Evolutionary conservation across 2,888 invertebrate species (phyloP).

Genomic region (Ceramica pisi): DNA sequence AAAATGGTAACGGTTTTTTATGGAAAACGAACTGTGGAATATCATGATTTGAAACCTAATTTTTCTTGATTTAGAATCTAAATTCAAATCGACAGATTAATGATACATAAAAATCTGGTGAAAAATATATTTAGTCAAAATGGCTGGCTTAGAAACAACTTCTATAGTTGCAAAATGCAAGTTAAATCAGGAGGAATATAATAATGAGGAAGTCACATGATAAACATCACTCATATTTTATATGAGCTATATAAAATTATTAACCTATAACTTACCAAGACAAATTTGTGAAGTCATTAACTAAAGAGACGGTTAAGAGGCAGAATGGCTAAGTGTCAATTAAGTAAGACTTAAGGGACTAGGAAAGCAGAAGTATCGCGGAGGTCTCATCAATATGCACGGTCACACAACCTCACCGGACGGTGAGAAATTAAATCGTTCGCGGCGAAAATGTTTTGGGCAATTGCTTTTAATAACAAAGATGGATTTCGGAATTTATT

Average conservation of each 20-base stretch:
- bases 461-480: constrained; percentile 24
- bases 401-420: constrained; percentile 45
- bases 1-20: background rate
- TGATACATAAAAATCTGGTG: no score
- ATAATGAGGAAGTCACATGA: no score
- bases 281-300: constrained; percentile 49
- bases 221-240: no score
- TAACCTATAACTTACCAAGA: constrained; percentile 28
- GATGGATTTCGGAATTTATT: constrained; percentile 2
- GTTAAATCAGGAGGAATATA: no score
- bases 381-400: constrained; percentile 60
- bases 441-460: constrained; percentile 18
- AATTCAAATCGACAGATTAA: no score
- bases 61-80: no score
- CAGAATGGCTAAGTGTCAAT: constrained; percentile 49
- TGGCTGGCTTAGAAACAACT: no score
- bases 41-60: background rate
- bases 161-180: no score
- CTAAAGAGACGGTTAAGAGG: constrained; percentile 43
- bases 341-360: constrained; percentile 45
- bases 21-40: background rate
- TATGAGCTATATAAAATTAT: constrained; percentile 5
- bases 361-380: constrained; percentile 35
- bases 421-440: constrained; percentile 47
- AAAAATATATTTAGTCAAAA: no score